Base-by-base conservation (phyloP, 2,797 vertebrate species). In the Knipowitschia caucasica region DNA sequence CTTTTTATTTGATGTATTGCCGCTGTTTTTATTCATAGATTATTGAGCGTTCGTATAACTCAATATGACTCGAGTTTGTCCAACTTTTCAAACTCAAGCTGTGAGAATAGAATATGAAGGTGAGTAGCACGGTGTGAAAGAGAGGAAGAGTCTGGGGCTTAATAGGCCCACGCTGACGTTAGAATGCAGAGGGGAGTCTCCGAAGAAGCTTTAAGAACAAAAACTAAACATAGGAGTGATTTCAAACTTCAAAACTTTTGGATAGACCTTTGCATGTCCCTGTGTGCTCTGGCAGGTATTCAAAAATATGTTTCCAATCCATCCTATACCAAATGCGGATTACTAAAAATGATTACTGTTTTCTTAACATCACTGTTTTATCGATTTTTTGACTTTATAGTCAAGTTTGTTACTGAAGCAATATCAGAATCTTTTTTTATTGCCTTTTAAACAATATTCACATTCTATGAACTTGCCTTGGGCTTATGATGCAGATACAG, bases 1-100 rank as follows among this genome's bases (percentile, higher is more conserved):
- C 56, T 52, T 47, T 64, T 64, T 56, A 72, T 53, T 46, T 60
- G 42, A 11, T 42, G 62, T 50, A 42, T n/a, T n/a, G 25, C 36
- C 18, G 4, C 5, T n/a, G 5, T n/a, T 49, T 21, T 49, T 20
- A 21, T 49, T 49, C 18, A 31, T 47, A 12, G 18, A 14, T 47
- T 18, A 47, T 31, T 23, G 46, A 49, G 24, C 27, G 46, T 18
- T 7, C 39, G 33, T 9, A 14, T 46, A 18, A 40, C 14, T 42
- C 39, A 42, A 23, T 18, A 50, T 44, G 50, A 18, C 17, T 4
- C 3, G 12, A 20, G 45, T 47, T 47, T 47, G 27, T 31, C 12
- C 27, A 31, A 21, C 27, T 47, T 47, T 18, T 47, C 27, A 21
- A 47, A 6, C 27, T 31, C 45, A 47, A 47, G 45, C 45, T 47